A percentile compares a stretch with the other conserved stretches of the same genome.
phyloP scores from a whole-genome alignment of 2,888 invertebrate species.

The Temnothorax unifasciatus region DNA sequence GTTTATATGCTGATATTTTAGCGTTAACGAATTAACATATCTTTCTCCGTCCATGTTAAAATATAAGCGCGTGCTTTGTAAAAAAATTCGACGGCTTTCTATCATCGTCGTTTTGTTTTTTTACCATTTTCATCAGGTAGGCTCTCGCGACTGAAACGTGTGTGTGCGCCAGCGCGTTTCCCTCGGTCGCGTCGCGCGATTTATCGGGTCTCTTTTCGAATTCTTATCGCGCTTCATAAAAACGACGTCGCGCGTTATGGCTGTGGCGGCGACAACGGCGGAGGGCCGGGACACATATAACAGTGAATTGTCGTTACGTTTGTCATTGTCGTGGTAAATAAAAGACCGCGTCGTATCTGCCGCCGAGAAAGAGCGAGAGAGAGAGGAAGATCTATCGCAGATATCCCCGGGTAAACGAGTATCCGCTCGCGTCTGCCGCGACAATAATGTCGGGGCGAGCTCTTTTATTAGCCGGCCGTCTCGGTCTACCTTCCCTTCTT shows the following conservation, averaged over 20 bases:
- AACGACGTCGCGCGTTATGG: slow-evolving; percentile 74
- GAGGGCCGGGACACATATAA: slow-evolving; percentile 63
- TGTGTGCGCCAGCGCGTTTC: slow-evolving; percentile 32
- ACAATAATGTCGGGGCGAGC: slow-evolving; percentile 71
- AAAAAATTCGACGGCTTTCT: slow-evolving; percentile 34
- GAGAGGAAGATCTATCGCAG: slow-evolving; percentile 72
- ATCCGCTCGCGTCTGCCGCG: slow-evolving; percentile 73
- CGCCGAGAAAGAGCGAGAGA: slow-evolving; percentile 70
- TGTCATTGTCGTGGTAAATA: slow-evolving; percentile 79
- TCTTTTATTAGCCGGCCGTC: slow-evolving; percentile 69
- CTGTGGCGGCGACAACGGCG: slow-evolving; percentile 49
- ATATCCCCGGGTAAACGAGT: slow-evolving; percentile 75
- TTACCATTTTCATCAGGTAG: slow-evolving; percentile 47
- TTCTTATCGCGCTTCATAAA: slow-evolving; percentile 78
- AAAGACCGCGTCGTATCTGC: slow-evolving; percentile 69
- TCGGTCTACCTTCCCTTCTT: background rate
- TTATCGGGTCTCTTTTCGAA: slow-evolving; percentile 77
- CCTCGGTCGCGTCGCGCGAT: slow-evolving; percentile 60
- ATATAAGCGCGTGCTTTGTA: slow-evolving; percentile 19
- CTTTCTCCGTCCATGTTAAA: background rate
- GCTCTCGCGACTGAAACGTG: slow-evolving; percentile 26
- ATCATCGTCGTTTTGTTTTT: slow-evolving; percentile 6
- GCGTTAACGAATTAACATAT: slow-evolving; percentile 22
- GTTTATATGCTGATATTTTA: slow-evolving; percentile 10
- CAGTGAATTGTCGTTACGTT: slow-evolving; percentile 79